Base-by-base conservation (phyloP, 2,797 vertebrate genomes). In the Pangasius sanitwongsei region DNA sequence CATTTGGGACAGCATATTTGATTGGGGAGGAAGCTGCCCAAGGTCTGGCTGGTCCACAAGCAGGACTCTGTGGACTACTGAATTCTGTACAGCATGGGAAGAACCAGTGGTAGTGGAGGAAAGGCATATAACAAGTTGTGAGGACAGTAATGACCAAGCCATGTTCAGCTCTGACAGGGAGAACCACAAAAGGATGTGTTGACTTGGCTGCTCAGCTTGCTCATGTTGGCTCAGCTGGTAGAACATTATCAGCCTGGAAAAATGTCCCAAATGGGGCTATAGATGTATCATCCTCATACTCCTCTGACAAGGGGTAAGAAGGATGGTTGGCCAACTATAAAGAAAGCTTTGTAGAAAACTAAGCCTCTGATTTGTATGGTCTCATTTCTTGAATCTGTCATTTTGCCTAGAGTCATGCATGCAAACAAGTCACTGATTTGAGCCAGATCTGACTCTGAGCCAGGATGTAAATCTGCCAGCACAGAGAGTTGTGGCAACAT, bases 351-450 rank as follows among this genome's bases (percentile, higher is more conserved):
- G 23, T 50, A 77, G 15, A 78, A 75, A 78, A 55, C 16, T 20
- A 57, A 34, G 77, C 16, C 18, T 57, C 16, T 80, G 53, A 57
- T 55, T 31, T 55, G 28, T 50, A n/a, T n/a, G 2, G 15, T 53
- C 48, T 41, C 75, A 16, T 15, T 53, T 78, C 28, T 11, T 53
- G 48, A 78, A 78, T 20, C 18, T 20, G 4, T 59, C 31, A 37
- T 37, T 53, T 53, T 78, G 48, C 75, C 75, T 78, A 53, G 31
- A 37, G 31, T 81, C 78, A 81, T 81, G 20, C 37, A 31, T 81
- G 31, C 18, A 31, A 59, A 59, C 31, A 37, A 37, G 31, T 37
- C 53, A 59, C 6, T 81, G 55, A 81, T 59, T 31, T 31, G 48
- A 53, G 48, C 50, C 48, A 55, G 28, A 75, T 25, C 12, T 25